These are phyloP conservation scores for Drosophila seguyi DNA, from an alignment of 1,140 invertebrate species.

Conservation along the genomic window DNA sequence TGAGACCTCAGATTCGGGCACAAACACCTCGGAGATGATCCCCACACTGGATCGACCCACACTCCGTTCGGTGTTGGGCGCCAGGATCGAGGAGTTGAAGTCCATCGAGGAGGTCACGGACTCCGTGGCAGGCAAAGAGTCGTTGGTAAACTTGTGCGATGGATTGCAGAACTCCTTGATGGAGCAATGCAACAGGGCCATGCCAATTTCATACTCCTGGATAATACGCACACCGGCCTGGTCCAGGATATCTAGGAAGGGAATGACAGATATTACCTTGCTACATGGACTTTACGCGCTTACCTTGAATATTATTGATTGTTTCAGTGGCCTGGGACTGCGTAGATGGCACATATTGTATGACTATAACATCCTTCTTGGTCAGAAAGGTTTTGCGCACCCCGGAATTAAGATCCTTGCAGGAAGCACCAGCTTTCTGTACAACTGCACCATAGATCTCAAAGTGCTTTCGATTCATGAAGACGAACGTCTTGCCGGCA, in stretches of 20 bases:
- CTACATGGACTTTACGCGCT: conserved; percentile 40
- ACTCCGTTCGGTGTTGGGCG: conserved; percentile 53
- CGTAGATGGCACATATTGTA: conserved; percentile 85
- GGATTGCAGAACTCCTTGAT: conserved; percentile 89
- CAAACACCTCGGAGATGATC: conserved; percentile 27
- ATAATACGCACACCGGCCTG: conserved; percentile 86
- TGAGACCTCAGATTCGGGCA: conserved; percentile 44
- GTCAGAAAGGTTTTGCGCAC: conserved; percentile 86
- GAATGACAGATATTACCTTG: background rate
- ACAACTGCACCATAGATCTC: conserved; percentile 86
- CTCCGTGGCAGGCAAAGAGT: conserved; percentile 59
- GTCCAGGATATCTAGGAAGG: conserved; percentile 85
- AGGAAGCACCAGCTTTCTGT: conserved; percentile 82
- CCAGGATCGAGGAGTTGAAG: conserved; percentile 55
- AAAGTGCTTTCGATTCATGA: conserved; percentile 87
- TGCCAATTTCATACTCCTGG: conserved; percentile 89
- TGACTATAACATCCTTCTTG: conserved; percentile 85
- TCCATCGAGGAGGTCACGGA: conserved; percentile 49
- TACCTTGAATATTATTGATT: conserved; percentile 85
- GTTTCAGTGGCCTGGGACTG: conserved; percentile 86
- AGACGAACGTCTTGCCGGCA: conserved; percentile 87
- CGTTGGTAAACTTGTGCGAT: conserved; percentile 84
- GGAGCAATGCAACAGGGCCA: conserved; percentile 88
- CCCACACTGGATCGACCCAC: conserved; percentile 6
- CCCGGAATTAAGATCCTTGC: conserved; percentile 85